phyloP scores from a whole-genome alignment of 2,113 vertebrate genomes.

The Crotalus horridus region DNA sequence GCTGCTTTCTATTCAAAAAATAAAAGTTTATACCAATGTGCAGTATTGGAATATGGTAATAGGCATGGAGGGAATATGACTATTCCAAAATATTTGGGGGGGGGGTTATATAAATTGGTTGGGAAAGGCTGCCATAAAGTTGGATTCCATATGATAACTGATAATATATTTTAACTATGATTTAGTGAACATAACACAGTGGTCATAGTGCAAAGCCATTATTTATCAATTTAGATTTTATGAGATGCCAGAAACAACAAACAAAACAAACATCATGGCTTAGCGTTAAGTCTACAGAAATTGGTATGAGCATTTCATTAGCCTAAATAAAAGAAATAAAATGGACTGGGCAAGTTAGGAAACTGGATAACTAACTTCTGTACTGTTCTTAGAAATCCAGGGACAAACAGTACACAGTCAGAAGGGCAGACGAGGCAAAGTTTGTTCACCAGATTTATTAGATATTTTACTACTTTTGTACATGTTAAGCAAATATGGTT shows the following conservation, averaged over 20 bases:
- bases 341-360: not conserved
- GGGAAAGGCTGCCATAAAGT: not conserved
- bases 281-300: not conserved
- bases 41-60: not conserved
- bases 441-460: not conserved
- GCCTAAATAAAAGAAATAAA: not conserved
- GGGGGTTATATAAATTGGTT: not conserved
- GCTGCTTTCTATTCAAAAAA: not conserved
- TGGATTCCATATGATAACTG: not conserved
- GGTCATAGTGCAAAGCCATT: not conserved
- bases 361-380: not conserved
- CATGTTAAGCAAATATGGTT: not conserved
- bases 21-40: not conserved
- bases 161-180: not conserved
- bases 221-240: not conserved
- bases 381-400: not conserved
- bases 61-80: not conserved
- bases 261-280: not conserved
- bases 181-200: not conserved
- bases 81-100: not conserved
- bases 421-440: not conserved
- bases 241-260: not conserved
- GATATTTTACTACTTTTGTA: not conserved
- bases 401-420: not conserved
- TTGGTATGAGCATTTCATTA: not conserved